Percentiles rank a stretch among this genome's conserved stretches.
These are phyloP conservation scores for Drosophila paramelanica DNA, from an alignment of 2,888 invertebrate species.

Conservation along the genomic window DNA sequence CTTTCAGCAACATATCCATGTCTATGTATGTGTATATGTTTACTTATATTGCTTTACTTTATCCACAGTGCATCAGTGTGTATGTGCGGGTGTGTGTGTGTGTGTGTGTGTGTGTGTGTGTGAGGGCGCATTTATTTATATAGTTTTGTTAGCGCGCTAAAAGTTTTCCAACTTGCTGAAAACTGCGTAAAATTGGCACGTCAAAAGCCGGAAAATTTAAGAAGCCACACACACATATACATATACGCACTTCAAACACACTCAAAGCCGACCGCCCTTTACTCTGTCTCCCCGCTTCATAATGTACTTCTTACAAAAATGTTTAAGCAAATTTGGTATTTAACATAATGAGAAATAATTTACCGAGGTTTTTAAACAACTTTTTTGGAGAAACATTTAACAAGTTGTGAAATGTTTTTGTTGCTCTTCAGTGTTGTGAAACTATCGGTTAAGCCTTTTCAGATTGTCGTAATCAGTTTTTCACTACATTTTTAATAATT, in stretches of 20 bases:
- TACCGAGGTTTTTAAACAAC: neutral
- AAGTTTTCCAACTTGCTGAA: conserved; percentile 57
- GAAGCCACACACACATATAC: conserved; percentile 27
- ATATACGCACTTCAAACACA: conserved; percentile 2
- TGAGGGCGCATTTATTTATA: conserved; percentile 70
- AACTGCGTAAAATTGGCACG: conserved; percentile 73
- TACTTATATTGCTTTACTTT: conserved; percentile 73
- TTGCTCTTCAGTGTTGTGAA: too few species aligned
- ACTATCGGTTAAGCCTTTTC: neutral
- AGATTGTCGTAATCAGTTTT: too few species aligned
- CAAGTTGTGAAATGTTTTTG: neutral
- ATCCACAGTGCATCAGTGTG: conserved; percentile 34
- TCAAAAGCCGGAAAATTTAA: conserved; percentile 74
- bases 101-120: conserved; percentile 31
- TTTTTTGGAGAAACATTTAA: neutral
- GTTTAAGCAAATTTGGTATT: conserved; percentile 22
- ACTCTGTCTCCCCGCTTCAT: neutral
- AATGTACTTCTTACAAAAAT: conserved; percentile 8
- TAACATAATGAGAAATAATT: conserved; percentile 23
- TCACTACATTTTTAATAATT: too few species aligned
- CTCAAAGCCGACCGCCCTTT: conserved; percentile 19
- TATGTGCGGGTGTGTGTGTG: conserved; percentile 17
- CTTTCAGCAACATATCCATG: conserved; percentile 37
- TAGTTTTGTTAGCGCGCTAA: conserved; percentile 67
- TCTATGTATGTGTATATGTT: conserved; percentile 24